phyloP scores from a whole-genome alignment of 2,797 vertebrate species.

The Spinus olivaceus region DNA sequence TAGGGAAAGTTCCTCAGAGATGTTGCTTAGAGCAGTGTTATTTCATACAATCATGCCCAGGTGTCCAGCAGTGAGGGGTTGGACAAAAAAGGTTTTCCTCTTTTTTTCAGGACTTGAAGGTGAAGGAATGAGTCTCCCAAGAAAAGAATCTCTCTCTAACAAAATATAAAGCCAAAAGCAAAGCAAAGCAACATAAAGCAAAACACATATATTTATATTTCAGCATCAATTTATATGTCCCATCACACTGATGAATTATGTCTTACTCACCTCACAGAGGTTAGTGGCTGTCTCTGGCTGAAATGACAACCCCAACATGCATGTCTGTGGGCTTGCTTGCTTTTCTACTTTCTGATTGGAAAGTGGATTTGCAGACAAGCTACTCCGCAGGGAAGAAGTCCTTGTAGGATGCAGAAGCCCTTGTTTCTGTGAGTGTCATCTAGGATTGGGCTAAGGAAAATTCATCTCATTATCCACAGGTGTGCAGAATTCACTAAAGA shows the following conservation, averaged over 20 bases:
- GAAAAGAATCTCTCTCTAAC: not conserved
- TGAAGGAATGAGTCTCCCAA: not conserved
- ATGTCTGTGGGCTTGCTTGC: not conserved
- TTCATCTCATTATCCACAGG: not conserved
- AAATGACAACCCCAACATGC: not conserved
- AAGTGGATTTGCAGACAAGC: not conserved
- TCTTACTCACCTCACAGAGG: not conserved
- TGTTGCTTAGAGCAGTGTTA: not conserved
- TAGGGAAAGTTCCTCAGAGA: not conserved
- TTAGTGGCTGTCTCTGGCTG: not conserved
- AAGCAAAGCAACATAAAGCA: not conserved
- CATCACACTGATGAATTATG: not conserved
- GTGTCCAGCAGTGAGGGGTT: not conserved
- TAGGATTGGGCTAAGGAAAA: not conserved
- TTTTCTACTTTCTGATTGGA: not conserved
- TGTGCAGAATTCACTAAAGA: not conserved
- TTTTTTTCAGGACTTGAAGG: not conserved
- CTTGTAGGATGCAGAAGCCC: not conserved
- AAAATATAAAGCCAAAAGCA: not conserved
- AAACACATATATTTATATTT: not conserved
- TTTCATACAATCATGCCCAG: not conserved
- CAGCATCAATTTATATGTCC: not conserved
- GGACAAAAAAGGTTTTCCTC: not conserved
- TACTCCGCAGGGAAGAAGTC: not conserved
- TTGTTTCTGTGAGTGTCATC: not conserved